Conservation (phyloP, 2,888 invertebrate genomes). For the Diarsia mendica region DNA sequence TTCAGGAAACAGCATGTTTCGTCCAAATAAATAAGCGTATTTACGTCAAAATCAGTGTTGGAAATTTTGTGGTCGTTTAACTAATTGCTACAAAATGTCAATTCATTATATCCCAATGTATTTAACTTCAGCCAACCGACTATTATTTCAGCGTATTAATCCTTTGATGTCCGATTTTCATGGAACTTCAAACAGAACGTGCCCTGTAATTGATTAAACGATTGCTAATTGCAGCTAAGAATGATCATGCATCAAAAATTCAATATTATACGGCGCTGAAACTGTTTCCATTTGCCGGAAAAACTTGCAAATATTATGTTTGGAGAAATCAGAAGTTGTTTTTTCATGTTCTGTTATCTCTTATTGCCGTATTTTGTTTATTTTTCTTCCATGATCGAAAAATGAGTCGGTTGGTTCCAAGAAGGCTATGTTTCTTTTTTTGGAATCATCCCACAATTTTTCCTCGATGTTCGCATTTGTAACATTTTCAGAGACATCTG, state of each 20-base stretch:
- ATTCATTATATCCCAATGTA: slow-evolving; percentile 19
- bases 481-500: not conserved
- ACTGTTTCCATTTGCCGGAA: slow-evolving; percentile 55
- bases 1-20: slow-evolving; percentile 9
- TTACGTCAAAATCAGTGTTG: slow-evolving; percentile 13
- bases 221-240: slow-evolving; percentile 57
- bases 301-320: slow-evolving; percentile 1
- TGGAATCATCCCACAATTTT: not conserved
- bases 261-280: not conserved
- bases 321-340: not conserved
- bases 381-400: not conserved
- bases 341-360: not conserved
- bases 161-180: slow-evolving; percentile 62
- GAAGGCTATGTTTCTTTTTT: not conserved
- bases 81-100: slow-evolving; percentile 18
- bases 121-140: slow-evolving; percentile 22
- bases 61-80: slow-evolving; percentile 9
- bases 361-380: not conserved
- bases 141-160: slow-evolving; percentile 53
- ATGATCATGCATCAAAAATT: slow-evolving; percentile 48
- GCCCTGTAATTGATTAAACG: slow-evolving; percentile 71
- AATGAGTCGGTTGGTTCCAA: not conserved
- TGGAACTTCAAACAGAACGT: slow-evolving; percentile 56
- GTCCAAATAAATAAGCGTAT: not conserved
- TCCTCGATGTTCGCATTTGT: not conserved